Conservation (phyloP, 2,113 vertebrate species). For the Anguilla japonica region DNA sequence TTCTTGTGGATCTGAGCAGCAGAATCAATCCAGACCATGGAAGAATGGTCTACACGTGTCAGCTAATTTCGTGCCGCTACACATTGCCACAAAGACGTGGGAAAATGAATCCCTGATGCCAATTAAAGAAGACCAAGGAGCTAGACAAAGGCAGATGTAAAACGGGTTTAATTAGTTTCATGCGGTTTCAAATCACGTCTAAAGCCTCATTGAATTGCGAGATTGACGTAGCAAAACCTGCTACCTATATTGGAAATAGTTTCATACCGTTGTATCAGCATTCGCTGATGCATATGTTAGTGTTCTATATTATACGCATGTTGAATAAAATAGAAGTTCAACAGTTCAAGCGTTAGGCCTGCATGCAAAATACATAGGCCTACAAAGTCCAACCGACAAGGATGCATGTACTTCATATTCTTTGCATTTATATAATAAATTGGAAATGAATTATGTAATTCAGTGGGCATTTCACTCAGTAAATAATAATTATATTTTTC, state of each 20-base stretch:
- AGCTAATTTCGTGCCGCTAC: constrained; percentile 9
- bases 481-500: too few species aligned
- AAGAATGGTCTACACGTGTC: not conserved
- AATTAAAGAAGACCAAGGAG: constrained; percentile 7
- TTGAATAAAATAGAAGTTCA: not conserved
- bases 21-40: not conserved
- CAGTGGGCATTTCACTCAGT: too few species aligned
- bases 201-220: not conserved
- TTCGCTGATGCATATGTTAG: not conserved
- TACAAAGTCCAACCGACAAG: too few species aligned
- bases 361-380: not conserved
- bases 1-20: not conserved
- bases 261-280: not conserved
- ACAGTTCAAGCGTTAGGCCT: not conserved
- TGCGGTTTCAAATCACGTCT: constrained; percentile 11
- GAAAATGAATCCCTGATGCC: constrained; percentile 12
- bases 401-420: not conserved
- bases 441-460: too few species aligned
- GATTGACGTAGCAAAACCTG: not conserved
- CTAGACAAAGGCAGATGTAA: constrained; percentile 9
- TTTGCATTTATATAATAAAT: too few species aligned
- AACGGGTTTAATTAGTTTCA: constrained; percentile 11
- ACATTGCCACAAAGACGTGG: not conserved
- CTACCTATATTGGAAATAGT: not conserved
- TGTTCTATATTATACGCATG: not conserved